Percentiles rank a stretch among this genome's conserved stretches.
Conservation (phyloP, 2,888 invertebrate species). For the Sthenelais limicola region DNA sequence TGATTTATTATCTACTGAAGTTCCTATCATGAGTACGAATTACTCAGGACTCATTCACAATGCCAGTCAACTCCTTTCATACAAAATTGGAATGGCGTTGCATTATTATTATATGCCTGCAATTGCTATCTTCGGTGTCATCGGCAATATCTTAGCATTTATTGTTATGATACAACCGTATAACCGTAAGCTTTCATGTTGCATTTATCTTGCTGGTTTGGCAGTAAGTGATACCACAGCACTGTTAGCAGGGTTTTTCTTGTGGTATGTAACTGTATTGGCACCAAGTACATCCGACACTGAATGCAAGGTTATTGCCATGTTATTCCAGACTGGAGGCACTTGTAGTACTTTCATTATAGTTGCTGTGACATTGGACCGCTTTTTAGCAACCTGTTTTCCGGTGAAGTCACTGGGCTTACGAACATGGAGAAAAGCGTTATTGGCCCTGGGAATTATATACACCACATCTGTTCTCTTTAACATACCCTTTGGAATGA, state of each 20-base stretch:
- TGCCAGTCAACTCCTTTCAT: neutral
- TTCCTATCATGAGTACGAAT: too few species aligned
- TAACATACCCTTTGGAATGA: neutral
- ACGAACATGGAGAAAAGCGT: too few species aligned
- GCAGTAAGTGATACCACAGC: slow-evolving; percentile 35
- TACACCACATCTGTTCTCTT: neutral
- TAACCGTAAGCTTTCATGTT: slow-evolving; percentile 31
- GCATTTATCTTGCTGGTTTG: slow-evolving; percentile 31
- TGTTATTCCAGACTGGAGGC: slow-evolving; percentile 1
- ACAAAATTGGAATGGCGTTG: slow-evolving; percentile 14
- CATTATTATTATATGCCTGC: neutral
- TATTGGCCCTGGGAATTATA: too few species aligned
- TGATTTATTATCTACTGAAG: too few species aligned
- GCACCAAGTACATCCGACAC: neutral
- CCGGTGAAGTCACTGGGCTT: too few species aligned
- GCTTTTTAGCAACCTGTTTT: slow-evolving; percentile 6
- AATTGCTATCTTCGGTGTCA: neutral
- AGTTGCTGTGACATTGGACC: slow-evolving; percentile 12
- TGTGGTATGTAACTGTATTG: slow-evolving; percentile 16
- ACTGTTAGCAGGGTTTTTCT: slow-evolving; percentile 13
- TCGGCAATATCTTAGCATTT: neutral
- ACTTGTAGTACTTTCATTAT: neutral
- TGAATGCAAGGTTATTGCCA: neutral
- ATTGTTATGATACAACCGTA: slow-evolving; percentile 31
- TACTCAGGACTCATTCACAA: too few species aligned